Conservation (phyloP, 2,888 invertebrate species). For the Myathropa florea region DNA sequence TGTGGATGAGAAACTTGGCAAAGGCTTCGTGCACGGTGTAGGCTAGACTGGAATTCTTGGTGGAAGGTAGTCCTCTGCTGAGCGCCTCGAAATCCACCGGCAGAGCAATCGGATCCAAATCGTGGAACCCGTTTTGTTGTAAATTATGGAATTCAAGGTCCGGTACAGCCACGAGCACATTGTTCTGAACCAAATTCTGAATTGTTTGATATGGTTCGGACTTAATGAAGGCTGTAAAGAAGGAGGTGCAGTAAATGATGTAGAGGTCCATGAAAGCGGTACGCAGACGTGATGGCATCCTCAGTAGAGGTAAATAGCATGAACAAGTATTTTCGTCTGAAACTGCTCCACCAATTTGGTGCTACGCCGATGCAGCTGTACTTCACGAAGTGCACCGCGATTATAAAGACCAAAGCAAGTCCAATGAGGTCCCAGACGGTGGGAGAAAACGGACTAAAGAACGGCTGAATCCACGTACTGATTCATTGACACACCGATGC, state of each 20-base stretch:
- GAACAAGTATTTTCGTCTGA: neutral
- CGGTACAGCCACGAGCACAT: neutral
- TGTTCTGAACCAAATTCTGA: slow-evolving; percentile 10
- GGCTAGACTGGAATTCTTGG: neutral
- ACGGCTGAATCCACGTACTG: slow-evolving; percentile 15
- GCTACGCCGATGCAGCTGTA: neutral
- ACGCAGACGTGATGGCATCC: neutral
- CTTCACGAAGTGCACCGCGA: neutral
- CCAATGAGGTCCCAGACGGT: neutral
- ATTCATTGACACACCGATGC: slow-evolving; percentile 6
- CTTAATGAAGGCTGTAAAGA: slow-evolving; percentile 26
- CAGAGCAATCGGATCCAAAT: neutral
- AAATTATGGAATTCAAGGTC: neutral
- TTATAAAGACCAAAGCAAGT: neutral
- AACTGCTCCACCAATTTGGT: neutral
- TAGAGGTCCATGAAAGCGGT: slow-evolving; percentile 11
- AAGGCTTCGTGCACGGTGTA: neutral
- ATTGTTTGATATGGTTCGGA: neutral
- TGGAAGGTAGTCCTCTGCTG: neutral
- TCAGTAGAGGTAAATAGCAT: neutral
- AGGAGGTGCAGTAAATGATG: slow-evolving; percentile 16
- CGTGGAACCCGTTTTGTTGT: neutral
- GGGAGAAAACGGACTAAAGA: slow-evolving; percentile 2
- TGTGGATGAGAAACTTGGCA: neutral
- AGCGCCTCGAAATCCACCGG: neutral